A percentile compares a stretch with the other conserved stretches of the same genome.
phyloP scores from a whole-genome alignment of 2,113 vertebrate genomes.

The Macquaria australasica region DNA sequence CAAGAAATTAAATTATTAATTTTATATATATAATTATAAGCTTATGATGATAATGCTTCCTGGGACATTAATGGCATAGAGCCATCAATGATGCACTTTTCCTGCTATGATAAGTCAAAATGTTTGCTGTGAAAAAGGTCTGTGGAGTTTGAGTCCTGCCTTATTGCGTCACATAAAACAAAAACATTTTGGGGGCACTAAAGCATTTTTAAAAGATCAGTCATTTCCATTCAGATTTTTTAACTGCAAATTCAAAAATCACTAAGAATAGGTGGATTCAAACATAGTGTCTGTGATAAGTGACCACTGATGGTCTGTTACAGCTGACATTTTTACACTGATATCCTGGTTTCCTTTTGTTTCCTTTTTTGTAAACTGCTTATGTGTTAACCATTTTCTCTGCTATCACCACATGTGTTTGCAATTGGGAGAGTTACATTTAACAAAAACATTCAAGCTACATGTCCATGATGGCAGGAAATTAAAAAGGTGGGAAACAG shows the following conservation, averaged over 20 bases:
- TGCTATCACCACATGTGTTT: background rate
- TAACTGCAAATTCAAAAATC: background rate
- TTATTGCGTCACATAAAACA: background rate
- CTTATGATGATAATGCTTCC: background rate
- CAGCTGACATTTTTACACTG: too few species aligned
- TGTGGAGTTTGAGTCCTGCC: background rate
- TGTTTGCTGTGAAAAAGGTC: background rate
- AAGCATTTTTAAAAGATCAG: background rate
- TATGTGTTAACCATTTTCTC: background rate
- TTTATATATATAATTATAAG: too few species aligned
- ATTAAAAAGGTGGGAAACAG: background rate
- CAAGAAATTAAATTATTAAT: too few species aligned
- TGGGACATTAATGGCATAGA: background rate
- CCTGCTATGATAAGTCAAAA: background rate
- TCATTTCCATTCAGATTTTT: background rate
- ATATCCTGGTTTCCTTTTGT: background rate
- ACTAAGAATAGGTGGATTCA: background rate
- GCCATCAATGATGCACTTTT: background rate
- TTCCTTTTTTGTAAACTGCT: background rate
- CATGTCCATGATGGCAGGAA: background rate
- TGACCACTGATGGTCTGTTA: background rate
- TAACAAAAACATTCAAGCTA: background rate
- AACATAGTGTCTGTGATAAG: background rate
- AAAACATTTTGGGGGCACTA: too few species aligned
- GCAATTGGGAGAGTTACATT: background rate